Evolutionary conservation across 2,888 invertebrate genomes (phyloP).

Genomic region (Drosophila stalkeri): DNA sequence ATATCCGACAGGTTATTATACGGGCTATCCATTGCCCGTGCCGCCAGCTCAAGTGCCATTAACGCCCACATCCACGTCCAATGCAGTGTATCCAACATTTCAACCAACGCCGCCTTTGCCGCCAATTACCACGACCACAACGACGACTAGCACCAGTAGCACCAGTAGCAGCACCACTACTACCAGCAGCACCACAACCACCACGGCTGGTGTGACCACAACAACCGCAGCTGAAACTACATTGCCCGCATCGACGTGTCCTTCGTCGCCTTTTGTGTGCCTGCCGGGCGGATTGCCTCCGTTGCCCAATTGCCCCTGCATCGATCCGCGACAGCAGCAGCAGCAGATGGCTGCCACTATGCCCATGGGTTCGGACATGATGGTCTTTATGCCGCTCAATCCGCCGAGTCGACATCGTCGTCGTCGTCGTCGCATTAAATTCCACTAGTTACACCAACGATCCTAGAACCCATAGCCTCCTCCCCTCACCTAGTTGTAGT

Average conservation of each 20-base stretch:
- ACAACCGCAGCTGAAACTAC: slow-evolving; percentile 36
- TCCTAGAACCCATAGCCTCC: not conserved
- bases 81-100: slow-evolving; percentile 60
- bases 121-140: not conserved
- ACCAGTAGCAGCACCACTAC: slow-evolving; percentile 12
- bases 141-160: slow-evolving; percentile 1
- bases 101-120: slow-evolving; percentile 58
- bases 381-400: slow-evolving; percentile 76
- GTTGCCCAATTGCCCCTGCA: slow-evolving; percentile 83
- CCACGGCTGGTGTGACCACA: slow-evolving; percentile 27
- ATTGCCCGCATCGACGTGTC: slow-evolving; percentile 62
- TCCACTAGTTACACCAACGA: slow-evolving; percentile 13
- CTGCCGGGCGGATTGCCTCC: slow-evolving; percentile 79
- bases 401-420: slow-evolving; percentile 57
- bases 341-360: not conserved
- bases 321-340: slow-evolving; percentile 77
- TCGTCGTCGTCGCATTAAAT: slow-evolving; percentile 49
- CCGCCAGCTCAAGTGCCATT: slow-evolving; percentile 48
- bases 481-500: slow-evolving; percentile 26
- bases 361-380: slow-evolving; percentile 70
- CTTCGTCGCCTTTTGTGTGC: slow-evolving; percentile 78
- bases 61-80: slow-evolving; percentile 57
- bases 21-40: slow-evolving; percentile 70
- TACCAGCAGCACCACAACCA: slow-evolving; percentile 38
- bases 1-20: slow-evolving; percentile 77